Percentiles rank a stretch among this genome's conserved stretches.
Conservation (phyloP, 1,140 invertebrate species). For the Trichonephila clavipes region DNA sequence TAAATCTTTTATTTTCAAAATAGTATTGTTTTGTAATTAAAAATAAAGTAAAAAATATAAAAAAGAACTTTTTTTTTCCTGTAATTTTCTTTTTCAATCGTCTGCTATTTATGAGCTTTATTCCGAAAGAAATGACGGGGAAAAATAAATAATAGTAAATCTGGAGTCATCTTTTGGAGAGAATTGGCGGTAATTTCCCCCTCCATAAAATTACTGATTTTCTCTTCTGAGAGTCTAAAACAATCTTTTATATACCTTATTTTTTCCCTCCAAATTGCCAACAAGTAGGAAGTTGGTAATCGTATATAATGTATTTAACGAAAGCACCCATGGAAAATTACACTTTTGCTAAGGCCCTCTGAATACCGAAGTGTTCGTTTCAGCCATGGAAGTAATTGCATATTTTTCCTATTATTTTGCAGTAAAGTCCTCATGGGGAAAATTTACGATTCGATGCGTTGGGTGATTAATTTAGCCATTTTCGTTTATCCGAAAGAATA, state of each 20-base stretch:
- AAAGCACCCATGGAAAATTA: neutral
- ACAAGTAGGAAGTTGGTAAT: constrained; percentile 26
- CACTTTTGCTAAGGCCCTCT: neutral
- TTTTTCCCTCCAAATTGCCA: neutral
- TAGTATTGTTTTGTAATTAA: no score
- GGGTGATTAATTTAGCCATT: neutral
- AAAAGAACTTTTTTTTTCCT: no score
- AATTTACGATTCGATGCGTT: neutral
- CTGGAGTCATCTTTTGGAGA: no score
- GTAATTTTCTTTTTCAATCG: no score
- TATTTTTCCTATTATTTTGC: constrained; percentile 7
- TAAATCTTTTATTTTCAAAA: no score
- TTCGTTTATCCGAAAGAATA: neutral
- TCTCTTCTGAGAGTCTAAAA: neutral
- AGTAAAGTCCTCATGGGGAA: neutral
- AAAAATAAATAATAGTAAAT: no score
- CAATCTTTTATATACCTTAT: neutral
- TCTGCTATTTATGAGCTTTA: no score
- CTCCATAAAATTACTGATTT: neutral
- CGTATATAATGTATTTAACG: neutral
- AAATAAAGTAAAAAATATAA: no score
- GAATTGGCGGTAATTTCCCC: neutral
- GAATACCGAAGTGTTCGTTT: neutral
- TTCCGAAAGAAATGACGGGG: no score
- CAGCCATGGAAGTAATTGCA: neutral